Percentiles rank a stretch among this genome's conserved stretches.
Evolutionary conservation across 92 coral and sea anemone genomes (phyloP).

Genomic region (Siderastrea radians): DNA sequence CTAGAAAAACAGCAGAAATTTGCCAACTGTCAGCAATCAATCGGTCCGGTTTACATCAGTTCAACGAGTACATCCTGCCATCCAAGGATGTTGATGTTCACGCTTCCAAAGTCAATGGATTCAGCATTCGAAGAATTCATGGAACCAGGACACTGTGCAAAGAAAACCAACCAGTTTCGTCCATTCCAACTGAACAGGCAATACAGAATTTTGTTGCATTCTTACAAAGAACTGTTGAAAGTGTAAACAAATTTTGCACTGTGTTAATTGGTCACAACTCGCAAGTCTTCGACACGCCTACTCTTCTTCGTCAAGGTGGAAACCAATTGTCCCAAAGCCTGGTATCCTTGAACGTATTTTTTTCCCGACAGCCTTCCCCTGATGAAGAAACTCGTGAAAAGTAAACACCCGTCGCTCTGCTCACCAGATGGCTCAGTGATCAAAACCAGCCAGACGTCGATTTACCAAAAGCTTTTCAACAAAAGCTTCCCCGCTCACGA

Average conservation of each 20-base stretch:
- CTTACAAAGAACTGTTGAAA: slow-evolving; percentile 39
- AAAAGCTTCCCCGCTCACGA: slow-evolving; percentile 72
- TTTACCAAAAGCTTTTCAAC: slow-evolving; percentile 56
- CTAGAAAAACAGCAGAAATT: slow-evolving; percentile 65
- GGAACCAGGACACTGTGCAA: slow-evolving; percentile 64
- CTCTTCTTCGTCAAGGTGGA: slow-evolving; percentile 64
- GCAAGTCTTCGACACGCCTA: slow-evolving; percentile 55
- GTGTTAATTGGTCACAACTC: slow-evolving; percentile 71
- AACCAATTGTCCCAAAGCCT: slow-evolving; percentile 16
- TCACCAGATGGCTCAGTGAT: slow-evolving; percentile 51
- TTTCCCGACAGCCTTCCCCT: slow-evolving; percentile 56
- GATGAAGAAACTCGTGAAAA: slow-evolving; percentile 53
- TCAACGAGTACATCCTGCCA: slow-evolving; percentile 52
- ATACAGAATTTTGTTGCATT: slow-evolving; percentile 44
- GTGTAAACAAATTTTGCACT: slow-evolving; percentile 27
- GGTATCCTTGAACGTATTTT: slow-evolving; percentile 16
- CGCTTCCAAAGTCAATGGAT: slow-evolving; percentile 55
- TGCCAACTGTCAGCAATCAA: slow-evolving; percentile 71
- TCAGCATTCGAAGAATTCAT: slow-evolving; percentile 37
- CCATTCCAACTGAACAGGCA: slow-evolving; percentile 48
- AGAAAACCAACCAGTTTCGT: slow-evolving; percentile 48
- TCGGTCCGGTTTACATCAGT: slow-evolving; percentile 26
- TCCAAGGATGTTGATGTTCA: slow-evolving; percentile 42
- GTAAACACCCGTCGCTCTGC: slow-evolving; percentile 36
- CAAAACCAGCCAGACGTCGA: slow-evolving; percentile 42